Evolutionary conservation across 2,113 vertebrate species (phyloP).

Genomic region (Rallus limicola): DNA sequence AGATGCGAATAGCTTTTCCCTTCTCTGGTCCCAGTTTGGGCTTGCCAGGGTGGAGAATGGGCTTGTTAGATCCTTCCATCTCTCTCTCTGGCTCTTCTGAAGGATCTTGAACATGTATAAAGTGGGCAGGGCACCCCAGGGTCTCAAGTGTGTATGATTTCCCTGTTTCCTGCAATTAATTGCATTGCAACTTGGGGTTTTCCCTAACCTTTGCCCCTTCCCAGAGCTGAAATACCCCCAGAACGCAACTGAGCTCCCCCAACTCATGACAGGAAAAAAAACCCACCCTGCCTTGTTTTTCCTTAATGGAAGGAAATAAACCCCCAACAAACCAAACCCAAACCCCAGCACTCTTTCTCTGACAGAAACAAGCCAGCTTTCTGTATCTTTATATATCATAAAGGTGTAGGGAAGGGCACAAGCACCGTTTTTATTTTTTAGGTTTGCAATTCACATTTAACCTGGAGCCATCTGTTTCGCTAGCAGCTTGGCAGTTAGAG

Average conservation of each 20-base stretch:
- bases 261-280: neutral
- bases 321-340: neutral
- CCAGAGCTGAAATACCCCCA: neutral
- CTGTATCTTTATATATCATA: constrained; percentile 45
- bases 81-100: neutral
- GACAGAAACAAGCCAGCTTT: constrained; percentile 2
- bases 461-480: constrained; percentile 59
- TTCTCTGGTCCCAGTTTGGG: neutral
- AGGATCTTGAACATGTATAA: neutral
- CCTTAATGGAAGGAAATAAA: neutral
- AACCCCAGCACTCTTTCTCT: neutral
- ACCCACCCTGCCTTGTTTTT: neutral
- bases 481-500: constrained; percentile 21
- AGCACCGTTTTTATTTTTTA: constrained; percentile 42
- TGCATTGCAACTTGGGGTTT: neutral
- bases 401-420: constrained; percentile 38
- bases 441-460: constrained; percentile 63
- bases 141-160: neutral
- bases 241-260: neutral
- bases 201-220: neutral
- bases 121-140: neutral
- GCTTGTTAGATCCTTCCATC: neutral
- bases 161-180: neutral
- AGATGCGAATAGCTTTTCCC: neutral
- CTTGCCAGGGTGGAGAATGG: neutral